phyloP scores from a whole-genome alignment of 2,113 vertebrate genomes.

The Poeciliopsis retropinna region DNA sequence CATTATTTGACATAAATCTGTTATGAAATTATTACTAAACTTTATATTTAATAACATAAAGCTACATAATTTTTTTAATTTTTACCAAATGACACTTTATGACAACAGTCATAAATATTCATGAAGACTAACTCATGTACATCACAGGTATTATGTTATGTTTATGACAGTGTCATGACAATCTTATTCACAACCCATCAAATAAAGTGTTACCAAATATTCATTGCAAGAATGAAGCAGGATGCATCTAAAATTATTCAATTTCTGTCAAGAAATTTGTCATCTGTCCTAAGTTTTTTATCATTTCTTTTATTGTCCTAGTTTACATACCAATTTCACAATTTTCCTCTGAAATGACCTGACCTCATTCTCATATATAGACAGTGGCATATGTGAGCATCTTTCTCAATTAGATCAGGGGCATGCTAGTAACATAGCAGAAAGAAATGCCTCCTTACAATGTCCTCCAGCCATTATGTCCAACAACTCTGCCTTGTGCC shows the following conservation, averaged over 20 bases:
- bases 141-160: too few relatives aligned
- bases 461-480: conserved; percentile 76
- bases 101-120: too few relatives aligned
- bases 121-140: too few relatives aligned
- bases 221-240: neutral
- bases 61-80: too few relatives aligned
- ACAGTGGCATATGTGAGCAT: conserved; percentile 60
- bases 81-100: too few relatives aligned
- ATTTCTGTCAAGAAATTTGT: conserved; percentile 63
- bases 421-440: conserved; percentile 67
- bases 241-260: conserved; percentile 35
- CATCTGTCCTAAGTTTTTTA: conserved; percentile 62
- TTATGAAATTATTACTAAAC: too few relatives aligned
- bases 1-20: too few relatives aligned
- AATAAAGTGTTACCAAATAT: neutral
- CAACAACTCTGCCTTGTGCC: conserved; percentile 75
- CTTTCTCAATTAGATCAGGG: conserved; percentile 77
- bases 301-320: conserved; percentile 71
- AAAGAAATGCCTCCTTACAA: conserved; percentile 62
- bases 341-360: conserved; percentile 75
- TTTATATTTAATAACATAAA: too few relatives aligned
- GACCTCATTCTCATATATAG: conserved; percentile 62
- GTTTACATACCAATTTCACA: conserved; percentile 71
- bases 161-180: too few relatives aligned
- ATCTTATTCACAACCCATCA: too few relatives aligned